These are phyloP conservation scores for Chaetops frenatus DNA, from an alignment of 2,113 vertebrate genomes.

Conservation along the genomic window DNA sequence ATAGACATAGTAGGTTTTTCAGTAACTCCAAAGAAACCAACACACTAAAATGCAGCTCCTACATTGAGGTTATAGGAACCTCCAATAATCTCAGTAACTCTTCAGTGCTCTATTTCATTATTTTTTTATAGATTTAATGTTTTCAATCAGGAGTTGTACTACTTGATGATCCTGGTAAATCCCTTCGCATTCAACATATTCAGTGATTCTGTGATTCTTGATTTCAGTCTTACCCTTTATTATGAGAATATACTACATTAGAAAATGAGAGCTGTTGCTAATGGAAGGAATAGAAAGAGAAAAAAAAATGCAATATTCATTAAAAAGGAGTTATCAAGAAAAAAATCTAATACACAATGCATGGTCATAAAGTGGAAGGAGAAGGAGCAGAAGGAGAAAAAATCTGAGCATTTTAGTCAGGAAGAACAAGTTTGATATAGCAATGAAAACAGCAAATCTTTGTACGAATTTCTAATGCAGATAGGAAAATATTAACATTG, in stretches of 20 bases:
- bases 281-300: background rate
- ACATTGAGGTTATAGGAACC: background rate
- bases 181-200: background rate
- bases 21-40: background rate
- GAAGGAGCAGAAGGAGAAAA: background rate
- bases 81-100: background rate
- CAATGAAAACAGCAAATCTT: background rate
- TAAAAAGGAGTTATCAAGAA: background rate
- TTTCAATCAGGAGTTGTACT: background rate
- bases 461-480: background rate
- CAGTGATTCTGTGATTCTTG: background rate
- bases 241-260: background rate
- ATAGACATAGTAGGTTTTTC: background rate
- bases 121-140: background rate
- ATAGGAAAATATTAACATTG: background rate
- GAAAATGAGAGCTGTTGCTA: background rate
- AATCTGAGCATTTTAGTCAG: background rate
- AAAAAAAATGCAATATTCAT: background rate
- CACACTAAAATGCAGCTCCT: background rate
- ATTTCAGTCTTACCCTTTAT: background rate
- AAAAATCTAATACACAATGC: background rate
- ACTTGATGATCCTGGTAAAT: background rate
- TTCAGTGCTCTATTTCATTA: background rate
- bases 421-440: background rate
- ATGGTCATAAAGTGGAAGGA: background rate